These are phyloP conservation scores for Sebastes jordani DNA, from an alignment of 2,797 vertebrate species.

Conservation along the genomic window DNA sequence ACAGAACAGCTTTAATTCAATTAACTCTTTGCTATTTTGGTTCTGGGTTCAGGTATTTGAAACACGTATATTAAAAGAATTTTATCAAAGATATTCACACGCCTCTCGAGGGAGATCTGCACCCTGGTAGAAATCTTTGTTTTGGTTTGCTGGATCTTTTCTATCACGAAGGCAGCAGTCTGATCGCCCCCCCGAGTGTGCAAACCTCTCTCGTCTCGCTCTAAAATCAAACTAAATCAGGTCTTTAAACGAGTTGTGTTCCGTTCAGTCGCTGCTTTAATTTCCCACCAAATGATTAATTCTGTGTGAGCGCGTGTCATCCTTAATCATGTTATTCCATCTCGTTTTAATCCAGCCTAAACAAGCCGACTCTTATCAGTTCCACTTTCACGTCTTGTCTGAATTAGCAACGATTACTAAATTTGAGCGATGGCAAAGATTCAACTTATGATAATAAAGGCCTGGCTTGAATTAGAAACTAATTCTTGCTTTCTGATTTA, in stretches of 20 bases:
- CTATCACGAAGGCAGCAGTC: constrained; percentile 5
- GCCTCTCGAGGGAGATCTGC: neutral
- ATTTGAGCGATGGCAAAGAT: neutral
- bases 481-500: neutral
- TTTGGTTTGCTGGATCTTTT: constrained; percentile 4
- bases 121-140: neutral
- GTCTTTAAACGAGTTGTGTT: neutral
- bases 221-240: constrained; percentile 28
- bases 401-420: neutral
- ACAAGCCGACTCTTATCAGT: neutral
- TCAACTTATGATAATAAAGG: neutral
- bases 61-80: neutral
- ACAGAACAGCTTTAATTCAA: constrained; percentile 23
- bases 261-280: constrained; percentile 14
- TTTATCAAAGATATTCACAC: constrained; percentile 11
- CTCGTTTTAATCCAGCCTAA: constrained; percentile 6
- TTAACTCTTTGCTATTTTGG: constrained; percentile 27
- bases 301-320: neutral
- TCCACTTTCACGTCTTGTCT: neutral
- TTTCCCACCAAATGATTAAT: constrained; percentile 14
- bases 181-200: constrained; percentile 6
- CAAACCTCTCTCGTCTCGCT: neutral
- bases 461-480: neutral
- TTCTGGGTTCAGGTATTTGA: neutral
- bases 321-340: constrained; percentile 10